Base-by-base conservation (phyloP, 2,888 invertebrate genomes). In the Acleris sparsana region DNA sequence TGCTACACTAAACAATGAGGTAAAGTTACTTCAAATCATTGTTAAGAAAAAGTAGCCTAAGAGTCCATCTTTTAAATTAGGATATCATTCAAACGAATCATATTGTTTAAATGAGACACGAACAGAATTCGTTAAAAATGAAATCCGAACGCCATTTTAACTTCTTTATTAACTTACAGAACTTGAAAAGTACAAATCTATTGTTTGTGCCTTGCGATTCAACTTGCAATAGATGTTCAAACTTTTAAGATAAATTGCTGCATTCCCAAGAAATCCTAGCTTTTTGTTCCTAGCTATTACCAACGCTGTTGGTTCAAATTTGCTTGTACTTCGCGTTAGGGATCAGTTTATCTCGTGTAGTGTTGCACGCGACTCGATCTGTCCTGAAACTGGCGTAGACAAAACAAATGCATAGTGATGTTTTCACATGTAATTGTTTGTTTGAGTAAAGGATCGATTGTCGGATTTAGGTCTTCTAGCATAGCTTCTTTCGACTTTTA, bases 61-160 rank as follows among this genome's bases (percentile, higher is more conserved):
- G 33, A 33, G 11, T 11, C 9, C 11, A 33, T 33, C 11, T 11
- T 33, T 33, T 82, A 79, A 85, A 86, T 86, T 87, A 87, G 88
- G 62, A 86, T 88, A 87, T 80, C 84, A 87, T 87, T 89, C 86
- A 88, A 86, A 88, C 84, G 84, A 80, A 82, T 84, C 88, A 86
- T 86, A 89, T 87, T 87, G 84, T 88, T 85, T 80, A 78, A 74
- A 79, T 73, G 80, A 72, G 82, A 76, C 83, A 81, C 75, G 84
- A 81, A 80, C 74, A 71, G 82, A 83, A 83, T 84, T 78, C 73
- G 73, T 77, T 75, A 79, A 85, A 82, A 85, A 83, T 80, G 74
- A 80, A 83, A 80, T 77, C 78, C 73, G 76, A 82, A 80, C 77
- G 78, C 78, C 78, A 83, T 82, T 80, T 80, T 73, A 75, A 71